Evolutionary conservation across 2,888 invertebrate species (phyloP).

Genomic region (Cephus rjabovi): DNA sequence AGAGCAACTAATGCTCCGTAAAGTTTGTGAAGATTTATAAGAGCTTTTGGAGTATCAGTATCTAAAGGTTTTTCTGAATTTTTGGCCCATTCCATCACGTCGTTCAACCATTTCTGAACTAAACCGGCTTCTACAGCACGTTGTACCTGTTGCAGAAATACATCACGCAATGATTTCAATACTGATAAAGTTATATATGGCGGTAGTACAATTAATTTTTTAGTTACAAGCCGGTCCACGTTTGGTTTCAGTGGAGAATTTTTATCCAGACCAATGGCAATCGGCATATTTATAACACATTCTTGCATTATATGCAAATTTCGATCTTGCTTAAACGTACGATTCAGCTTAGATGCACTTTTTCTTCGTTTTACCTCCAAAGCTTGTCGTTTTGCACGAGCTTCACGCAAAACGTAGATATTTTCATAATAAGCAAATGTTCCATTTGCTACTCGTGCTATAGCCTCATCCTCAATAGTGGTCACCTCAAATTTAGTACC

Average conservation of each 20-base stretch:
- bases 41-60: constrained; percentile 75
- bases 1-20: constrained; percentile 82
- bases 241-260: constrained; percentile 82
- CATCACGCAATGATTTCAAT: background rate
- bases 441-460: constrained; percentile 77
- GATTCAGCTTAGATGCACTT: constrained; percentile 36
- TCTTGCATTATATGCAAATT: constrained; percentile 85
- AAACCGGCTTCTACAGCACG: constrained; percentile 81
- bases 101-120: constrained; percentile 82
- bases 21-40: constrained; percentile 82
- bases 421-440: constrained; percentile 86
- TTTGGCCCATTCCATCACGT: constrained; percentile 75
- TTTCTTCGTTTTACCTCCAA: constrained; percentile 53
- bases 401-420: constrained; percentile 75
- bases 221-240: constrained; percentile 72
- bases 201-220: background rate
- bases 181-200: background rate
- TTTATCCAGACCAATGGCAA: constrained; percentile 84
- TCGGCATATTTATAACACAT: constrained; percentile 84
- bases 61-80: constrained; percentile 68
- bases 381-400: constrained; percentile 72
- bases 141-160: constrained; percentile 63
- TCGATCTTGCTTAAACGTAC: constrained; percentile 56
- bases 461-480: constrained; percentile 73
- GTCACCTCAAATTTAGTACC: constrained; percentile 76